phyloP scores from a whole-genome alignment of 2,797 vertebrate genomes.

The Lophius americanus region DNA sequence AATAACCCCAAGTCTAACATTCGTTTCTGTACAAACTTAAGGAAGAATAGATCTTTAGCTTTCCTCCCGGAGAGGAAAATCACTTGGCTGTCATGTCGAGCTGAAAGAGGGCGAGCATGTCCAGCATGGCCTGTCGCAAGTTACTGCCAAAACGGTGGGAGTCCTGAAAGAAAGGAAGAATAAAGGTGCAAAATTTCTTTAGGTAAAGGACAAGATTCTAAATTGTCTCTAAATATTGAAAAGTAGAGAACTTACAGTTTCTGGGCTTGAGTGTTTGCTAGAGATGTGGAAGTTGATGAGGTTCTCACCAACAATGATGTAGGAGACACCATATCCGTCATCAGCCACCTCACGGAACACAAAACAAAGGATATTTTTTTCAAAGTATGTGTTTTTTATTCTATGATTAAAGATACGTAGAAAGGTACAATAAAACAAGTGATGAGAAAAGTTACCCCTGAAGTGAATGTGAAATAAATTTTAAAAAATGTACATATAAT shows the following conservation, averaged over 20 bases:
- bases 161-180: conserved; percentile 78
- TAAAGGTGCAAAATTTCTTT: not conserved
- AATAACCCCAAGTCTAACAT: conserved; percentile 65
- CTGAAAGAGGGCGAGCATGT: conserved; percentile 87
- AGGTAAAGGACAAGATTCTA: not conserved
- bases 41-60: conserved; percentile 46
- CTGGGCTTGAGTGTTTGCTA: conserved; percentile 92
- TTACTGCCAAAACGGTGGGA: conserved; percentile 93
- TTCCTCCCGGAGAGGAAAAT: conserved; percentile 31
- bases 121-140: conserved; percentile 88
- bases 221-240: not conserved
- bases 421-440: not conserved
- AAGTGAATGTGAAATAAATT: not conserved
- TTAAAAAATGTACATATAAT: no score
- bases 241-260: conserved; percentile 84
- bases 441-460: not conserved
- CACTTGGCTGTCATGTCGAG: conserved; percentile 77
- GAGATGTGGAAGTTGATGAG: conserved; percentile 95
- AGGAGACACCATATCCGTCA: conserved; percentile 97
- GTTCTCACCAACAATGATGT: conserved; percentile 91
- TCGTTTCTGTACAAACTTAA: conserved; percentile 75
- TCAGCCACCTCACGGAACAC: conserved; percentile 88
- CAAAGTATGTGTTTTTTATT: not conserved
- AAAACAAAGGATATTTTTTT: not conserved
- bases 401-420: not conserved